A percentile compares a stretch with the other conserved stretches of the same genome.
phyloP scores from a whole-genome alignment of 2,113 vertebrate genomes.

The Hemibagrus wyckioides region DNA sequence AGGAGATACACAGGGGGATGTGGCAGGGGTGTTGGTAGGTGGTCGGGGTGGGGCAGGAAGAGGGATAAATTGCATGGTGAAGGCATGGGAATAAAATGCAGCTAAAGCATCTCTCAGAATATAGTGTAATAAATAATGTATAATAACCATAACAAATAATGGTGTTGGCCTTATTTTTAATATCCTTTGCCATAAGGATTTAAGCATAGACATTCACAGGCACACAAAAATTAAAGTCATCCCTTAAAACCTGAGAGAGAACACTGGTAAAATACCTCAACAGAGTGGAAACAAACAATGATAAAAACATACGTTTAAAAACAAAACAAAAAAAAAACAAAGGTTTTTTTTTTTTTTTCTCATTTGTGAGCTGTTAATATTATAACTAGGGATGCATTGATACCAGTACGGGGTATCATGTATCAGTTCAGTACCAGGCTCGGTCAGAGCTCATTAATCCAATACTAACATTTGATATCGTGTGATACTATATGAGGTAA shows the following conservation, averaged over 20 bases:
- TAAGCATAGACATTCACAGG: constrained; percentile 49
- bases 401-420: not conserved
- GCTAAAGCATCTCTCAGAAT: not conserved
- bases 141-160: constrained; percentile 36
- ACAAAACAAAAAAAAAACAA: not conserved
- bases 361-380: not conserved
- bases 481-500: not conserved
- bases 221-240: constrained; percentile 49
- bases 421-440: not conserved
- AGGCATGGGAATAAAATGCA: not conserved
- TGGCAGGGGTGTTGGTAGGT: not conserved
- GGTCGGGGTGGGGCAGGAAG: not conserved
- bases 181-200: constrained; percentile 40
- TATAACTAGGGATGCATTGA: constrained; percentile 9
- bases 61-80: not conserved
- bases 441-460: not conserved
- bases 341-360: not conserved
- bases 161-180: constrained; percentile 49
- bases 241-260: constrained; percentile 56
- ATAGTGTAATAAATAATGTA: constrained; percentile 9
- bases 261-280: constrained; percentile 41
- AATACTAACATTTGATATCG: not conserved
- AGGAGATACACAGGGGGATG: constrained; percentile 2
- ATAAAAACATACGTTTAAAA: constrained; percentile 11
- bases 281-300: constrained; percentile 30